phyloP scores from a whole-genome alignment of 2,888 invertebrate genomes.

The Cryptocephalus primarius region DNA sequence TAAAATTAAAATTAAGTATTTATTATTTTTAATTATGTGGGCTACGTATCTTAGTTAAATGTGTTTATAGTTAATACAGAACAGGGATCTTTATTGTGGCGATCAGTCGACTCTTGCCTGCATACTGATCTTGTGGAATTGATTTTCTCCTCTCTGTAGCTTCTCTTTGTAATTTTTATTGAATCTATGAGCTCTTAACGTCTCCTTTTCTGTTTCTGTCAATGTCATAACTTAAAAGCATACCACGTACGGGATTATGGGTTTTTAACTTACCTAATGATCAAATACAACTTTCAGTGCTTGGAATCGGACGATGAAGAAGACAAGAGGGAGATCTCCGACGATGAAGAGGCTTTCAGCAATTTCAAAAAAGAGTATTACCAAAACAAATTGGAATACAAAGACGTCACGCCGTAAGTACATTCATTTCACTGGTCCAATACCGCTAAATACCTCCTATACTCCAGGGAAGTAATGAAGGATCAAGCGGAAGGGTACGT shows the following conservation, averaged over 20 bases:
- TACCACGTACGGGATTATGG: too few relatives aligned
- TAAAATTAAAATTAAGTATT: background rate
- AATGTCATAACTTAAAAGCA: too few relatives aligned
- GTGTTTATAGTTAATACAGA: too few relatives aligned
- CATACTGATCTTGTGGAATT: too few relatives aligned
- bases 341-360: conserved; percentile 40
- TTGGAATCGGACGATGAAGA: conserved; percentile 14
- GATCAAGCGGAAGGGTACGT: conserved; percentile 85
- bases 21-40: conserved; percentile 7
- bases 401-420: conserved; percentile 65
- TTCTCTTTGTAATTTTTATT: too few relatives aligned
- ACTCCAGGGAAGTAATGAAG: conserved; percentile 58
- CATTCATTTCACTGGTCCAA: background rate
- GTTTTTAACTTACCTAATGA: too few relatives aligned
- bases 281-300: too few relatives aligned
- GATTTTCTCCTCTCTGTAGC: too few relatives aligned
- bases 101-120: too few relatives aligned
- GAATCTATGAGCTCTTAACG: too few relatives aligned
- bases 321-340: conserved; percentile 37
- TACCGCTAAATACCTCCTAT: background rate
- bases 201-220: too few relatives aligned
- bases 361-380: conserved; percentile 92
- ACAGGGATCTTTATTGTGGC: too few relatives aligned
- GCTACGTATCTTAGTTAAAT: background rate
- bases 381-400: conserved; percentile 74